These are phyloP conservation scores for Marcusenius ussheri DNA, from an alignment of 2,113 vertebrate species.

Conservation along the genomic window DNA sequence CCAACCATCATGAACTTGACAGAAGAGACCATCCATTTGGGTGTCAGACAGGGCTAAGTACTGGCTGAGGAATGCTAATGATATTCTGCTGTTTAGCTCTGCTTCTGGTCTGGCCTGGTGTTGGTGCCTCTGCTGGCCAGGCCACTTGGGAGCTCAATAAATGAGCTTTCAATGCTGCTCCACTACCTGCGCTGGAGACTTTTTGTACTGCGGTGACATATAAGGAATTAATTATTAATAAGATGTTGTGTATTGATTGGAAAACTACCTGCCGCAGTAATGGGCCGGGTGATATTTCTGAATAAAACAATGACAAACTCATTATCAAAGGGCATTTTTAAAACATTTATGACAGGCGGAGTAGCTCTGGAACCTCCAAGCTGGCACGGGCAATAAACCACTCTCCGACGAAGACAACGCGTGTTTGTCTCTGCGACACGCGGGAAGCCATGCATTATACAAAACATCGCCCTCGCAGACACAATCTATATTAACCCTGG, in stretches of 20 bases:
- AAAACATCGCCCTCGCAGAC: conserved; percentile 40
- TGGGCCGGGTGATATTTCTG: conserved; percentile 66
- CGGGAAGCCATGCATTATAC: conserved; percentile 47
- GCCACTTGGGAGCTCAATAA: conserved; percentile 36
- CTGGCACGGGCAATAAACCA: conserved; percentile 48
- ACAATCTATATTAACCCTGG: conserved; percentile 40
- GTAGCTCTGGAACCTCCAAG: conserved; percentile 48
- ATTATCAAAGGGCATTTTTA: conserved; percentile 70
- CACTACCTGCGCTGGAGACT: conserved; percentile 42
- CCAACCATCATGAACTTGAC: neutral
- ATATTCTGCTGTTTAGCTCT: neutral
- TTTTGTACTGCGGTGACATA: conserved; percentile 57
- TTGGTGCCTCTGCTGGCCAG: conserved; percentile 1
- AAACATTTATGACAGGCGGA: conserved; percentile 67
- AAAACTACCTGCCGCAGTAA: conserved; percentile 61
- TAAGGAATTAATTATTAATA: conserved; percentile 66
- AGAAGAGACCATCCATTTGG: neutral
- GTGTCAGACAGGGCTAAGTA: neutral
- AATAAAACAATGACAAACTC: conserved; percentile 71
- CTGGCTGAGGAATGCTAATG: neutral
- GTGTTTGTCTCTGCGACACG: conserved; percentile 46
- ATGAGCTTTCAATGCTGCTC: conserved; percentile 35
- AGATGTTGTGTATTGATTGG: conserved; percentile 61
- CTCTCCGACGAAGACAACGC: conserved; percentile 42
- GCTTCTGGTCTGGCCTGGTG: neutral